Evolutionary conservation across 1,140 invertebrate species (phyloP).

Genomic region (Drosophila lowei): DNA sequence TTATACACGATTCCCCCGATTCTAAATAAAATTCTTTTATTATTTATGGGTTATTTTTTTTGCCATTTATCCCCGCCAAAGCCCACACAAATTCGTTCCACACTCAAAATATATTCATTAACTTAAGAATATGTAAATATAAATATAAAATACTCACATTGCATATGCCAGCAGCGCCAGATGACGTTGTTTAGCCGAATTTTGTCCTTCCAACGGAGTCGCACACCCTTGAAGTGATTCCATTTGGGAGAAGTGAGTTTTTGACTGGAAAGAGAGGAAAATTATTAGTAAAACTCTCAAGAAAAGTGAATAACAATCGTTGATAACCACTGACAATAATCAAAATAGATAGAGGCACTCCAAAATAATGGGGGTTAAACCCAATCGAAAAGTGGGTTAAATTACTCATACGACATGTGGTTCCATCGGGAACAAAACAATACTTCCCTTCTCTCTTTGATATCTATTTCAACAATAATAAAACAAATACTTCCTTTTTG

Average conservation of each 20-base stretch:
- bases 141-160: conserved; percentile 90
- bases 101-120: no score
- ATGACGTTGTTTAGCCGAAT: conserved; percentile 99
- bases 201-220: conserved; percentile 98
- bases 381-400: no score
- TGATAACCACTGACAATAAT: no score
- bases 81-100: no score
- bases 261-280: conserved; percentile 89
- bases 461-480: conserved; percentile 1
- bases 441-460: not conserved
- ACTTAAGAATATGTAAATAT: not conserved
- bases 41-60: no score
- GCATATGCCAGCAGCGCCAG: conserved; percentile 99
- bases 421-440: not conserved
- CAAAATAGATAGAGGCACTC: no score
- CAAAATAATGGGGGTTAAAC: no score
- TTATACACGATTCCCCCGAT: no score
- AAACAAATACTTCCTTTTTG: conserved; percentile 16
- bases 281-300: conserved; percentile 12
- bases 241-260: conserved; percentile 99
- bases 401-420: no score
- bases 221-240: conserved; percentile 99
- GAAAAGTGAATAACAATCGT: not conserved
- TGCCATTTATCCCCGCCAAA: no score
- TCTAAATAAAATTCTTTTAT: no score